phyloP scores from a whole-genome alignment of 1,140 invertebrate species.

The Branchinecta lindahli region DNA sequence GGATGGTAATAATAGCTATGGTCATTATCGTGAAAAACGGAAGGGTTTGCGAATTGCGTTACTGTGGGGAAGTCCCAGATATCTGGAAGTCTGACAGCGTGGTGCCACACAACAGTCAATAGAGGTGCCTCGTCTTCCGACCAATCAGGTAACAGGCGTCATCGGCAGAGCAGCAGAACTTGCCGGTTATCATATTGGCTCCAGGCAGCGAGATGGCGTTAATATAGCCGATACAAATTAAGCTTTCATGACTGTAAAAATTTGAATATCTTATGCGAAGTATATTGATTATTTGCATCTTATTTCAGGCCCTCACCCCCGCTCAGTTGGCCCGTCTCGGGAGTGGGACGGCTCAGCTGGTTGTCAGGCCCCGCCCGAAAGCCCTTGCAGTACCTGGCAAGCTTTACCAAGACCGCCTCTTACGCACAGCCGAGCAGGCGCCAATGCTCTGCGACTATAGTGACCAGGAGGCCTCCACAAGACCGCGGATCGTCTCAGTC shows the following conservation, averaged over 20 bases:
- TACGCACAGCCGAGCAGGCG: neutral
- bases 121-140: too few species aligned
- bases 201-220: neutral
- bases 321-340: constrained; percentile 4
- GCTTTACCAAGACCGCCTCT: neutral
- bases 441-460: constrained; percentile 3
- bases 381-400: neutral
- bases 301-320: neutral
- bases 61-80: too few species aligned
- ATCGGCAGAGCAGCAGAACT: too few species aligned
- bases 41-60: too few species aligned
- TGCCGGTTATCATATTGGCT: neutral
- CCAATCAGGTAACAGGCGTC: too few species aligned
- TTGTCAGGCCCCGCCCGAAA: neutral
- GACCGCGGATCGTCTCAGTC: neutral
- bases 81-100: too few species aligned
- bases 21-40: too few species aligned
- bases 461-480: neutral
- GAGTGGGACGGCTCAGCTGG: neutral
- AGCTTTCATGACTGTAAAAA: neutral
- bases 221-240: neutral
- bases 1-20: too few species aligned
- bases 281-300: neutral
- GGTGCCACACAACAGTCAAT: too few species aligned
- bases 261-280: neutral